A percentile compares a stretch with the other conserved stretches of the same genome.
These are phyloP conservation scores for Pelvicachromis taeniatus DNA, from an alignment of 2,113 vertebrate genomes.

Conservation along the genomic window DNA sequence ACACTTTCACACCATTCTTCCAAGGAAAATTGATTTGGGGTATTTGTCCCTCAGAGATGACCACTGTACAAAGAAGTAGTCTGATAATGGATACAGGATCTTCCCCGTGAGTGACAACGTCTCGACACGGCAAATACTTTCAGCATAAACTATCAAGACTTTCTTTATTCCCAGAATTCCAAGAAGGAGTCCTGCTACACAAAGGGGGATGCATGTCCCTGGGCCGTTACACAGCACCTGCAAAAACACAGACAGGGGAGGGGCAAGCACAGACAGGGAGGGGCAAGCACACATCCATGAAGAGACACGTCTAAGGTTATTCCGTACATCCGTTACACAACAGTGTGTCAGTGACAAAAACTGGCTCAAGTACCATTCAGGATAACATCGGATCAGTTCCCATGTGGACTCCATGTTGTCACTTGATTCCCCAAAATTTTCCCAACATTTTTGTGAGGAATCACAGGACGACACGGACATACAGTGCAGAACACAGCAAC, in stretches of 20 bases:
- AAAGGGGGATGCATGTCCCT: constrained; percentile 91
- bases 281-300: background rate
- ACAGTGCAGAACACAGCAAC: background rate
- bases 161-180: constrained; percentile 85
- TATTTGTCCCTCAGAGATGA: constrained; percentile 83
- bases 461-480: background rate
- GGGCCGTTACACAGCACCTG: constrained; percentile 96
- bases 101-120: constrained; percentile 87
- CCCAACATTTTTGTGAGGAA: background rate
- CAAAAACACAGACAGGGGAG: constrained; percentile 49
- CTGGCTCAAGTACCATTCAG: accelerated
- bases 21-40: constrained; percentile 86
- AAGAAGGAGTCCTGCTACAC: constrained; percentile 82
- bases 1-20: constrained; percentile 80
- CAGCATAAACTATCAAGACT: constrained; percentile 86
- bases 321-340: background rate
- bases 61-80: constrained; percentile 97
- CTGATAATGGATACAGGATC: constrained; percentile 84
- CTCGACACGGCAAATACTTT: constrained; percentile 93
- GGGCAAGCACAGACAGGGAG: no score
- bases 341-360: background rate
- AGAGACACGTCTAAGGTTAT: background rate
- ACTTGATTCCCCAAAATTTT: background rate
- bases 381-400: background rate
- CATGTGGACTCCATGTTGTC: background rate